Evolutionary conservation across 2,888 invertebrate species (phyloP).

Genomic region (Hetaerina titia): DNA sequence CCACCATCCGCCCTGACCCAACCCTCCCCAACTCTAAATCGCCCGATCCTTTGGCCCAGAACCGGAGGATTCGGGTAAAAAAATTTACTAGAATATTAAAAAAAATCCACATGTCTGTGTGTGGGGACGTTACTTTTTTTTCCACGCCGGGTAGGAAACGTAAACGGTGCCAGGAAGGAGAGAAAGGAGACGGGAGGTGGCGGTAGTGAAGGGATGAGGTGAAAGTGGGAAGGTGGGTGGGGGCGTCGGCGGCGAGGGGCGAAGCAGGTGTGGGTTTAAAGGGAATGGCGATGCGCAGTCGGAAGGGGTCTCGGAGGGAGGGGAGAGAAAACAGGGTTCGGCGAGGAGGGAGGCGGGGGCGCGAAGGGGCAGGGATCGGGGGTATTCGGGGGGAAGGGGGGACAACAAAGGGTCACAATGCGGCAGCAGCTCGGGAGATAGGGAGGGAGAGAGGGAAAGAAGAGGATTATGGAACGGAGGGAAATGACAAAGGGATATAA

Average conservation of each 20-base stretch:
- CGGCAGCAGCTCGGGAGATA: not conserved
- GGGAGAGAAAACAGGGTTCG: not conserved
- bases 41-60: not conserved
- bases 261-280: not conserved
- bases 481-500: slow-evolving; percentile 1
- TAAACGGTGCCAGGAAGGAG: not conserved
- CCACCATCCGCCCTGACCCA: too few species aligned
- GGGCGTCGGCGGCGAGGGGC: not conserved
- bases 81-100: not conserved
- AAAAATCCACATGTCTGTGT: too few species aligned
- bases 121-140: not conserved
- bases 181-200: not conserved
- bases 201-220: not conserved
- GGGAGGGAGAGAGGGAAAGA: not conserved
- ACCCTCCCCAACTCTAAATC: too few species aligned
- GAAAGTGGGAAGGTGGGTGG: not conserved
- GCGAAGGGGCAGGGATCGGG: not conserved
- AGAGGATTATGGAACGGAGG: not conserved
- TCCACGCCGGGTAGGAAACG: not conserved
- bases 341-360: not conserved
- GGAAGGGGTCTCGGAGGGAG: not conserved
- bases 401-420: not conserved
- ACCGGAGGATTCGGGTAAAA: not conserved
- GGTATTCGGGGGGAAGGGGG: not conserved
- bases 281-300: not conserved